Conservation (phyloP, 2,888 invertebrate genomes). For the Stegana nigrithorax region DNA sequence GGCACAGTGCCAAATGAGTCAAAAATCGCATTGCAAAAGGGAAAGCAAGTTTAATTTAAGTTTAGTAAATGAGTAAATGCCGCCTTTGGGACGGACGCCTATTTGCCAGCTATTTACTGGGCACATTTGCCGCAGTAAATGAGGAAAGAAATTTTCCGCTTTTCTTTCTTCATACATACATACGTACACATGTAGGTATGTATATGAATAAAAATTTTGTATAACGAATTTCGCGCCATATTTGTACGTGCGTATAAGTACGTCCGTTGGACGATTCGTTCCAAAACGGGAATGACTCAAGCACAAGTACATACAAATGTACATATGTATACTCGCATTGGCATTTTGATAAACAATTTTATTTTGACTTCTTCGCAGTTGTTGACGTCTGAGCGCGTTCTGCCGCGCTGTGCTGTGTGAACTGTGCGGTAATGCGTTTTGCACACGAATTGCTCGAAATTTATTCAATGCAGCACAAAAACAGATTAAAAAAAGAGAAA, state of each 20-base stretch:
- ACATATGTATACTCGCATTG: too few relatives aligned
- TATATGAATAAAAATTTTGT: too few relatives aligned
- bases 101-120: background rate
- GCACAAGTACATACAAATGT: too few relatives aligned
- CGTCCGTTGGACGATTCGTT: background rate
- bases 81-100: background rate
- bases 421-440: slow-evolving; percentile 7
- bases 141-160: background rate
- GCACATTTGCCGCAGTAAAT: background rate
- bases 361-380: background rate
- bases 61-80: too few relatives aligned
- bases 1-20: slow-evolving; percentile 5
- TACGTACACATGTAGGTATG: background rate
- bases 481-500: too few relatives aligned
- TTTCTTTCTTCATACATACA: background rate
- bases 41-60: too few relatives aligned
- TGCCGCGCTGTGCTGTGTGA: background rate
- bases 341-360: slow-evolving; percentile 7
- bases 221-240: slow-evolving; percentile 55
- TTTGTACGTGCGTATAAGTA: slow-evolving; percentile 38
- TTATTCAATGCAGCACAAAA: background rate
- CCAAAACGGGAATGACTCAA: slow-evolving; percentile 2
- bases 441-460: slow-evolving; percentile 3
- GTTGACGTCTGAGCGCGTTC: background rate
- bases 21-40: background rate